Evolutionary conservation across 2,113 vertebrate species (phyloP), one percentile per base, ranked within the genome.

Genomic region (Sapayoa aenigma): DNA sequence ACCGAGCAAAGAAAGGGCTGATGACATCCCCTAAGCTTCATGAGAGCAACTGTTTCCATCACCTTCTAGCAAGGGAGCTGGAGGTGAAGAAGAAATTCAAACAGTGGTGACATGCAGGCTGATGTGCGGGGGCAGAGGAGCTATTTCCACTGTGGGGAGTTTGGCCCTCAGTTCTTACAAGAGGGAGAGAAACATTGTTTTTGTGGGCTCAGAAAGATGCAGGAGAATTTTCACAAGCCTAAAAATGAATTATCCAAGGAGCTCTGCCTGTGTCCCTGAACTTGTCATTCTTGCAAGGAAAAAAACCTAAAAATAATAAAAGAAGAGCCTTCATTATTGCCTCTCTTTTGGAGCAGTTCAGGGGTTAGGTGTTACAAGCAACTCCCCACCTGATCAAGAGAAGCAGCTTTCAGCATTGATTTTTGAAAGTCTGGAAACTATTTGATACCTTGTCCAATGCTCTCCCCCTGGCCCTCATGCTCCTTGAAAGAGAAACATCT

Each of bases 401-500:
- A 93, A 90, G 24, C 84, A 87, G 33, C 44, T 84, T 62, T 24
- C 83, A 80, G 65, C 65, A 67, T 0, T 11, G 42, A 72, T 90
- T 94, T 84, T 56, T n/a, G 60, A 88, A 87, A 72, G 68, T 35
- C 83, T 82, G 75, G 55, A 63, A 90, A 27, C 55, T 71, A 30
- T 71, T 76, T 62, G 46, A 33, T 88, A 84, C 60, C 68, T 87
- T 42, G 44, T 42, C 41, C 58, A 56, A 44, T 0, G 4, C 42
- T 53, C 30, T 11, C 28, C 4, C 16, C 49, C 12, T 2, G 2
- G 21, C 37, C 11, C 56, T 33, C 27, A 37, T 0, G 0, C n/a
- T 76, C 55, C 84, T 60, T 90, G 62, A 90, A 90, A 84, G 77
- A 95, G 58, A 90, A 96, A 93, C 89, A 94, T 91, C 94, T 95